Evolutionary conservation across 30 jellyfish, hydroid and myxozoan species (phyloP).

Genomic region (Chrysaora quinquecirrha): DNA sequence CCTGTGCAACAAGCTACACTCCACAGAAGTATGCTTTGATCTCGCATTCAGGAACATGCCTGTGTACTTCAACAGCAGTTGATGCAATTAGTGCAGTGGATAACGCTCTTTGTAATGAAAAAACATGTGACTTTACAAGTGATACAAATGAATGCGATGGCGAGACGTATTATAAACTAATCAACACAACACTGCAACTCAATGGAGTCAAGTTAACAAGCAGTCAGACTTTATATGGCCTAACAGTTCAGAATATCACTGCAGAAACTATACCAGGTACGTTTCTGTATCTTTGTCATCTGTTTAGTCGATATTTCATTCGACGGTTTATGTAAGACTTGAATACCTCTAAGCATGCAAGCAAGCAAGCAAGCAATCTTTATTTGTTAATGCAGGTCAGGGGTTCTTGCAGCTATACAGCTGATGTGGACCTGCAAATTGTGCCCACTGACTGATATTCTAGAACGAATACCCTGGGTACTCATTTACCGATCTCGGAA

Average conservation of each 20-base stretch:
- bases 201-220: conserved; percentile 12
- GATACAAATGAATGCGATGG: conserved; percentile 46
- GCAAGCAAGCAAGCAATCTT: too few species aligned
- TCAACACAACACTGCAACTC: conserved; percentile 10
- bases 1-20: conserved; percentile 8
- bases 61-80: conserved; percentile 16
- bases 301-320: too few species aligned
- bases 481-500: too few species aligned
- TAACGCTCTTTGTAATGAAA: conserved; percentile 8
- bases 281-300: not conserved
- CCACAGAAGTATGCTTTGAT: conserved; percentile 22
- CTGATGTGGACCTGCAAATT: too few species aligned
- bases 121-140: conserved; percentile 15
- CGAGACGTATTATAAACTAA: conserved; percentile 29
- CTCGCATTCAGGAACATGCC: conserved; percentile 49
- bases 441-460: too few species aligned
- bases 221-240: conserved; percentile 14
- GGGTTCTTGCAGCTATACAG: too few species aligned
- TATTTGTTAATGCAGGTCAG: too few species aligned
- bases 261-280: conserved; percentile 38
- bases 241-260: conserved; percentile 57
- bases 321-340: too few species aligned
- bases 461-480: too few species aligned
- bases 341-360: too few species aligned
- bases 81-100: conserved; percentile 1